These are phyloP conservation scores for Tragelaphus buxtoni DNA, from an alignment of 2,113 vertebrate genomes.

Conservation along the genomic window DNA sequence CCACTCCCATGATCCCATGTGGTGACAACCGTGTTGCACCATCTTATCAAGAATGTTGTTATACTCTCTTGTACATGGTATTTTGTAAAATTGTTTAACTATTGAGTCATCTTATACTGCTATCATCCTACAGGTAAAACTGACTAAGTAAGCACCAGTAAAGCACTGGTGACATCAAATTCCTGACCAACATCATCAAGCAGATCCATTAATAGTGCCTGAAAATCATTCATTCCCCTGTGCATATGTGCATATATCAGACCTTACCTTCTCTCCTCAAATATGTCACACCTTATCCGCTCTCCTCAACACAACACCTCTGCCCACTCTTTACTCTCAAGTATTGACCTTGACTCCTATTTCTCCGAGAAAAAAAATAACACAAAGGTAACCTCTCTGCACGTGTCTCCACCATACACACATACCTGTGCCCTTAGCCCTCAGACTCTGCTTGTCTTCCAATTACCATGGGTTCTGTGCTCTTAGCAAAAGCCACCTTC, in stretches of 20 bases:
- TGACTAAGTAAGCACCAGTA: neutral
- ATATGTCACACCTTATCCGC: neutral
- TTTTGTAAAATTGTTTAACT: neutral
- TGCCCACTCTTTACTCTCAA: neutral
- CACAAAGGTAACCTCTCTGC: neutral
- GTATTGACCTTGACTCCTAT: neutral
- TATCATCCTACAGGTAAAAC: neutral
- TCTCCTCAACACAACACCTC: neutral
- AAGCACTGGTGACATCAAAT: neutral
- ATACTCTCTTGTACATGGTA: too few species aligned
- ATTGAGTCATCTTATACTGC: neutral
- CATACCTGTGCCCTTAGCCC: neutral
- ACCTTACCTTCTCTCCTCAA: neutral
- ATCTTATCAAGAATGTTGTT: neutral
- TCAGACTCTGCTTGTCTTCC: neutral
- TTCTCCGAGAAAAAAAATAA: neutral
- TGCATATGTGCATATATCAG: neutral
- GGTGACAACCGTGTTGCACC: rapidly evolving
- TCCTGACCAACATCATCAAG: neutral
- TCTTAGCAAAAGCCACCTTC: neutral
- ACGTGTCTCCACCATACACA: neutral
- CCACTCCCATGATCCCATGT: neutral
- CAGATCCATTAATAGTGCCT: too few species aligned
- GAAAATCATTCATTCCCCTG: neutral
- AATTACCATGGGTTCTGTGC: neutral